phyloP scores from a whole-genome alignment of 92 coral and sea anemone genomes.

The Paragorgia papillata region DNA sequence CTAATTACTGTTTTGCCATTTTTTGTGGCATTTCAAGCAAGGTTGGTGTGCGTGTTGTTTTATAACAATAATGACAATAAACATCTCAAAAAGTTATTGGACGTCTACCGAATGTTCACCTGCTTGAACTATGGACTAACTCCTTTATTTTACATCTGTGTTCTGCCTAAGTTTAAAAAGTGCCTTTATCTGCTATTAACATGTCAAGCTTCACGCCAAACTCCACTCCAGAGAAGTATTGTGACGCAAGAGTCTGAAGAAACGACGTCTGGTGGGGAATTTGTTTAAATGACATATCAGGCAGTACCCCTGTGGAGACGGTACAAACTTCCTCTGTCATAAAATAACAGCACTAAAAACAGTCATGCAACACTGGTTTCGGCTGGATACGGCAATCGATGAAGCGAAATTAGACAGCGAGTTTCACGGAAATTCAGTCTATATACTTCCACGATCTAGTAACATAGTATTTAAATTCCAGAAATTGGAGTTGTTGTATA shows the following conservation, averaged over 20 bases:
- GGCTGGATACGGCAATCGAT: no score
- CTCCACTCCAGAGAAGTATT: constrained; percentile 1
- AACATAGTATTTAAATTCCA: no score
- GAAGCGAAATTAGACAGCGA: no score
- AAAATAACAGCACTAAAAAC: no score
- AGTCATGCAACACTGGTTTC: no score
- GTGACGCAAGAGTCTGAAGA: constrained; percentile 9
- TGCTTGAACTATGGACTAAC: constrained; percentile 36
- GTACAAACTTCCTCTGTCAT: no score
- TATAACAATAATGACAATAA: neutral
- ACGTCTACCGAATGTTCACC: constrained; percentile 38
- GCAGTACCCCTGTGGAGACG: no score
- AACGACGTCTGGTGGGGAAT: constrained; percentile 18
- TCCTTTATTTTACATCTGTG: constrained; percentile 23
- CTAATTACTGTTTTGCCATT: constrained; percentile 33
- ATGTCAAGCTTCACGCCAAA: constrained; percentile 8
- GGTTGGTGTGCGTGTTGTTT: constrained; percentile 16
- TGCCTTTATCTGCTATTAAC: constrained; percentile 5
- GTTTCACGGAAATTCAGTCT: no score
- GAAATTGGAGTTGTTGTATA: neutral
- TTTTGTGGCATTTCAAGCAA: constrained; percentile 41
- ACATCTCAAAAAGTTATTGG: constrained; percentile 7
- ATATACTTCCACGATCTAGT: no score
- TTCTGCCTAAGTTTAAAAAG: constrained; percentile 20
- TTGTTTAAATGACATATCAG: constrained; percentile 8